Evolutionary conservation across 2,888 invertebrate genomes (phyloP), one percentile per base, ranked within the genome.

Genomic region (Glaucopsyche alexis): DNA sequence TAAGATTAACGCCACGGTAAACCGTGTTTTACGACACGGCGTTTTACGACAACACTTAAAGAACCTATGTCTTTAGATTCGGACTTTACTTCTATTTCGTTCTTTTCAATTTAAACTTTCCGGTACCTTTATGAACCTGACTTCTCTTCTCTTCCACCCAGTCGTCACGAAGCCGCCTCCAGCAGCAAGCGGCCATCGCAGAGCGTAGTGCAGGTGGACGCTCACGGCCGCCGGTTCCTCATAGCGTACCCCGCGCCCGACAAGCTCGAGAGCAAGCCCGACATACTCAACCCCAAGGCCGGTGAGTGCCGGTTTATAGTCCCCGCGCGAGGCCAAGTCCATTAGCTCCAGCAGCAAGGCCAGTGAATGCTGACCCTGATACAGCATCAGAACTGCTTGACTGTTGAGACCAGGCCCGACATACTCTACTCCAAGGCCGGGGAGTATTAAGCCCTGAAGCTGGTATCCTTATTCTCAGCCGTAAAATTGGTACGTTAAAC

Each of bases 171-270:
- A 52, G 83, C 81, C 7, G 82, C 83, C 0, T 76, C 89, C 0
- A 84, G 79, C 49, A 89, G 83, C 75, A 92, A 92, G 77, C 82
- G 91, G 5, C 91, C 92, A 0, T 89, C 91, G 0, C 92, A 93
- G 74, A 91, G 91, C 80, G 92, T 91, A 66, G 91, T 93, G n/a
- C 92, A 91, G 71, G 89, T 92, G 5, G 92, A 93, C 75, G 87
- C 90, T 0, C 89, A 91, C 66, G 92, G 92, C 0, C 77, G 91
- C n/a, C 77, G 89, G 65, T 91, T 87, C 80, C 87, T 92, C 72
- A 90, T 91, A 60, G 91, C 92, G 0, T 92, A 91, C 77, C 91
- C 92, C 4, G 81, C 84, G 0, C 82, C 86, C 0, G 91, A 90
- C 73, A 90, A 91, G 78, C 81, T 84, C 77, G 90, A 90, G 75